Conservation (phyloP, 2,888 invertebrate species). For the Hydraecia micacea region DNA sequence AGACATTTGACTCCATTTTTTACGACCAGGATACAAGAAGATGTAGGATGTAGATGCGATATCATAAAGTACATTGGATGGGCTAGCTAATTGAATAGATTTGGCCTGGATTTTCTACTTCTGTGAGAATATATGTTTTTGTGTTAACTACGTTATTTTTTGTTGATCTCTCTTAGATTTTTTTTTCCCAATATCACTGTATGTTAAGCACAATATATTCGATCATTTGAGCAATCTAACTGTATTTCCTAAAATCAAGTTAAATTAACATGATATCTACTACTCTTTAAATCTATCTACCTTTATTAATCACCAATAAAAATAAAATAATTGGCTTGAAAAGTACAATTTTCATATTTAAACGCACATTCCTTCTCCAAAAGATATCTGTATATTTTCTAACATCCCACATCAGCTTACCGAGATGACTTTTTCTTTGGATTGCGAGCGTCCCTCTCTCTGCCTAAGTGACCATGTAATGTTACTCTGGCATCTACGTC, state of each 20-base stretch:
- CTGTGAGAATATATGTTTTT: neutral
- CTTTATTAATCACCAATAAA: neutral
- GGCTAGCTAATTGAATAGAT: conserved; percentile 47
- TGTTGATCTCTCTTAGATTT: neutral
- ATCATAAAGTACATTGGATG: conserved; percentile 53
- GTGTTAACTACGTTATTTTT: neutral
- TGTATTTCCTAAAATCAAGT: neutral
- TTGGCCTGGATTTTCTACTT: conserved; percentile 21
- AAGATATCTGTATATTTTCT: conserved; percentile 42
- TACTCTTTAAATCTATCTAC: neutral
- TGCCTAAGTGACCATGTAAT: conserved; percentile 82
- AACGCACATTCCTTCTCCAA: neutral
- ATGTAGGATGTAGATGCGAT: conserved; percentile 39
- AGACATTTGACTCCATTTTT: conserved; percentile 72
- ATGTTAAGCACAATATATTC: neutral
- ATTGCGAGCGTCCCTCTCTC: conserved; percentile 71
- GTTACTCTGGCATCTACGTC: conserved; percentile 61
- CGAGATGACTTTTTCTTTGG: conserved; percentile 74
- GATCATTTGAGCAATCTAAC: neutral
- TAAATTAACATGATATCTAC: neutral
- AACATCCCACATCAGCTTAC: conserved; percentile 48
- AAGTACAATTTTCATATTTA: neutral
- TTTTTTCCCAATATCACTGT: neutral
- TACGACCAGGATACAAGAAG: conserved; percentile 58
- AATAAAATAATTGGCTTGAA: neutral